Percentiles rank a stretch among this genome's conserved stretches.
These are phyloP conservation scores for Diachasmimorpha longicaudata DNA, from an alignment of 1,140 invertebrate genomes.

Conservation along the genomic window DNA sequence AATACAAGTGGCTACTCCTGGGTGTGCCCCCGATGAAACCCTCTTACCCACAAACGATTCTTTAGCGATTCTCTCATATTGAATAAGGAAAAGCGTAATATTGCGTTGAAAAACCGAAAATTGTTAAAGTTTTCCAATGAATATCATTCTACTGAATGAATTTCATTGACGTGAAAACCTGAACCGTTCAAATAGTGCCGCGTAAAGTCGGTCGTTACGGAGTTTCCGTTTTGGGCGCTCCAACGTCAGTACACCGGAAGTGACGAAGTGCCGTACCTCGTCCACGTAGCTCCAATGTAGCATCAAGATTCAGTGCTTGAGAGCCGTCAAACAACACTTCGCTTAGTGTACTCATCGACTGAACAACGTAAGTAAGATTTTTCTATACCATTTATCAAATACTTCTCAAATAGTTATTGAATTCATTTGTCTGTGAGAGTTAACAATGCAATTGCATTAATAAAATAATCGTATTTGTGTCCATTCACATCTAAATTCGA, in stretches of 20 bases:
- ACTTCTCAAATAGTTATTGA: background rate
- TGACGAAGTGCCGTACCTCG: background rate
- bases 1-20: no score
- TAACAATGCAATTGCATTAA: background rate
- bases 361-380: background rate
- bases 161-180: no score
- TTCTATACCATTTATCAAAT: background rate
- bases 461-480: no score
- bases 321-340: background rate
- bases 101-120: no score
- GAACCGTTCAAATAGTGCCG: background rate
- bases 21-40: no score
- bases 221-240: background rate
- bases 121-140: no score
- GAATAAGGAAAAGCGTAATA: no score
- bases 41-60: no score
- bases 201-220: background rate
- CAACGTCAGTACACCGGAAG: background rate
- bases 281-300: conserved; percentile 1
- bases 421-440: background rate
- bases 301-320: background rate
- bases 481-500: no score
- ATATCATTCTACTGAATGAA: no score
- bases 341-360: background rate
- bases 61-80: no score